Evolutionary conservation across 2,113 vertebrate genomes (phyloP).

Genomic region (Mola mola): DNA sequence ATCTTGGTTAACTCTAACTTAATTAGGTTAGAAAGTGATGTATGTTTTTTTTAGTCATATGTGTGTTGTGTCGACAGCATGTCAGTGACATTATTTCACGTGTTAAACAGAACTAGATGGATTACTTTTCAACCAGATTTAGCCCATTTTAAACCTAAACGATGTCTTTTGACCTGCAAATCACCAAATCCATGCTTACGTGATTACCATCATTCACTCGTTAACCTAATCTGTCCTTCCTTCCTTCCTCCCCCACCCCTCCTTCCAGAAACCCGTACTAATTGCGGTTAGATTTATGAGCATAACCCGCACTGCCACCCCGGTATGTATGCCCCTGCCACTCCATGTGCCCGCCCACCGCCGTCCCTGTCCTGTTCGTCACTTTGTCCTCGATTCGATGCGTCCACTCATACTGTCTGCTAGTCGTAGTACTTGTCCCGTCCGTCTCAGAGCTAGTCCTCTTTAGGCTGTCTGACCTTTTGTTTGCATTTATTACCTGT

Average conservation of each 20-base stretch:
- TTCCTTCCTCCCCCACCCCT: conserved; percentile 79
- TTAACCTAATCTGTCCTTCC: conserved; percentile 62
- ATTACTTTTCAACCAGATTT: neutral
- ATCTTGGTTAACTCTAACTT: too few relatives aligned
- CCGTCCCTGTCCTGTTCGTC: conserved; percentile 49
- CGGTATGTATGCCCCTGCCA: conserved; percentile 77
- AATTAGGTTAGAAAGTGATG: too few relatives aligned
- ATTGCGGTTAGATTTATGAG: conserved; percentile 99
- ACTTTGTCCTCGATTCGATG: conserved; percentile 7
- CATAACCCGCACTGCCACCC: conserved; percentile 91
- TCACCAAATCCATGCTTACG: conserved; percentile 3
- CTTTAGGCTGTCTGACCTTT: conserved; percentile 19
- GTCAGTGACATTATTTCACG: too few relatives aligned
- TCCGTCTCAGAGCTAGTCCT: conserved; percentile 15
- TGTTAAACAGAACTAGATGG: too few relatives aligned
- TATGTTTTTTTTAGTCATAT: too few relatives aligned
- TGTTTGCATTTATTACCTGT: conserved; percentile 20
- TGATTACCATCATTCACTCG: conserved; percentile 9
- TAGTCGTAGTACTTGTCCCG: conserved; percentile 13
- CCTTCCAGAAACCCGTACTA: conserved; percentile 97
- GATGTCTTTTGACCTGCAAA: conserved; percentile 1
- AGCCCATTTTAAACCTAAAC: neutral
- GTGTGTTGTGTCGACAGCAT: too few relatives aligned
- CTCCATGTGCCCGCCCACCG: conserved; percentile 45
- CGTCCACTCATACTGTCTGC: conserved; percentile 46